Percentiles rank a stretch among this genome's conserved stretches.
These are phyloP conservation scores for Tetrao urogallus DNA, from an alignment of 2,113 vertebrate species.

Conservation along the genomic window DNA sequence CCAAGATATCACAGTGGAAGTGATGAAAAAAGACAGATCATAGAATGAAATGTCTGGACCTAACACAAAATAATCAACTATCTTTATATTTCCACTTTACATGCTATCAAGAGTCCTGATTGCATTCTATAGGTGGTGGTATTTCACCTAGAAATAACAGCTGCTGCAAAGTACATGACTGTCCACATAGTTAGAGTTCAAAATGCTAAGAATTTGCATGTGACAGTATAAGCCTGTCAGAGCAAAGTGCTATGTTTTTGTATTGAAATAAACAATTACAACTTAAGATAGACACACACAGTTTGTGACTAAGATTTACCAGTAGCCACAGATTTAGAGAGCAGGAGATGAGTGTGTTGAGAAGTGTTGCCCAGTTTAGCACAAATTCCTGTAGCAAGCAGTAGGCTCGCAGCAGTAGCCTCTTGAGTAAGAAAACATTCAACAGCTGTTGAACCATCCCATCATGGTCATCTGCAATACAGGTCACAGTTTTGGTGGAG, in stretches of 20 bases:
- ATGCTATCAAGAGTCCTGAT: conserved; percentile 76
- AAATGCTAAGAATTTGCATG: conserved; percentile 14
- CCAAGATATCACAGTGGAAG: conserved; percentile 66
- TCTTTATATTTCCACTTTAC: conserved; percentile 79
- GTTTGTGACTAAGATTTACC: background rate
- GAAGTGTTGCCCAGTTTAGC: background rate
- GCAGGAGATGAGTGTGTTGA: accelerated
- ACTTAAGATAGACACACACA: background rate
- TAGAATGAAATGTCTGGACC: conserved; percentile 73
- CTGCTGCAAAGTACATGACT: background rate
- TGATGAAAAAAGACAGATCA: conserved; percentile 80
- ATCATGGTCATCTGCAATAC: background rate
- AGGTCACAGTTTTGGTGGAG: background rate
- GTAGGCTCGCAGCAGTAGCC: background rate
- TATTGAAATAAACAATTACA: background rate
- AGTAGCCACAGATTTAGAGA: background rate
- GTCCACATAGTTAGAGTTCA: background rate
- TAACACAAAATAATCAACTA: conserved; percentile 79
- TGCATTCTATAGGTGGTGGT: conserved; percentile 65
- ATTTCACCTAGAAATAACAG: conserved; percentile 74
- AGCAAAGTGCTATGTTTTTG: background rate
- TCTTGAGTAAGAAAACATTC: background rate
- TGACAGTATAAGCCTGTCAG: background rate
- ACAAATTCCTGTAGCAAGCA: background rate
- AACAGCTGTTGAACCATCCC: background rate